A percentile compares a stretch with the other conserved stretches of the same genome.
phyloP scores from a whole-genome alignment of 1,140 invertebrate species.

The Drosophila littoralis region DNA sequence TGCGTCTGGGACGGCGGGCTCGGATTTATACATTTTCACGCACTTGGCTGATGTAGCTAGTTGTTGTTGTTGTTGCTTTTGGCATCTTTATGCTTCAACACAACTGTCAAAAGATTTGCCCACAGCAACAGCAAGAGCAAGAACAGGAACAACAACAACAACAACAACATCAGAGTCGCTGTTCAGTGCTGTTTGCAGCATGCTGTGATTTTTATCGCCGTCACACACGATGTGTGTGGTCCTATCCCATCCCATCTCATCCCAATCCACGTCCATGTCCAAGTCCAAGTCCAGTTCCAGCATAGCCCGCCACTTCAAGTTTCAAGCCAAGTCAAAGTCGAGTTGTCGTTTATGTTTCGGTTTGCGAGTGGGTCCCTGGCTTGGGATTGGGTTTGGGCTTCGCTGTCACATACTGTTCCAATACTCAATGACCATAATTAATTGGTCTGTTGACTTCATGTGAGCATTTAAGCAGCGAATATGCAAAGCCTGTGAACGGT shows the following conservation, averaged over 20 bases:
- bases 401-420: conserved; percentile 59
- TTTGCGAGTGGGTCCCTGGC: background rate
- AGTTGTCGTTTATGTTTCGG: conserved; percentile 23
- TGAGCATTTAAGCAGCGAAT: conserved; percentile 32
- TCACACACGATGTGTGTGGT: conserved; percentile 78
- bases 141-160: conserved; percentile 22
- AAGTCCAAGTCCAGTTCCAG: conserved; percentile 46
- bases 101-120: conserved; percentile 82
- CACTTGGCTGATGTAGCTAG: conserved; percentile 53
- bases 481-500: background rate
- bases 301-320: conserved; percentile 26
- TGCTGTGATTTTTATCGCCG: conserved; percentile 82
- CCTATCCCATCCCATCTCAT: conserved; percentile 26
- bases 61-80: conserved; percentile 59
- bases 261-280: conserved; percentile 24
- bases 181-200: conserved; percentile 72
- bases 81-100: conserved; percentile 82
- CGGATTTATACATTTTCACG: conserved; percentile 58
- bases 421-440: conserved; percentile 70
- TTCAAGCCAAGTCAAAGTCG: conserved; percentile 15
- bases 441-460: conserved; percentile 69
- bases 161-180: conserved; percentile 15
- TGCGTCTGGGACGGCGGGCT: conserved; percentile 60
- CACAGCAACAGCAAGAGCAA: conserved; percentile 58
- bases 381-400: conserved; percentile 29